Evolutionary conservation across 2,113 vertebrate species (phyloP).

Genomic region (Istiophorus platypterus): DNA sequence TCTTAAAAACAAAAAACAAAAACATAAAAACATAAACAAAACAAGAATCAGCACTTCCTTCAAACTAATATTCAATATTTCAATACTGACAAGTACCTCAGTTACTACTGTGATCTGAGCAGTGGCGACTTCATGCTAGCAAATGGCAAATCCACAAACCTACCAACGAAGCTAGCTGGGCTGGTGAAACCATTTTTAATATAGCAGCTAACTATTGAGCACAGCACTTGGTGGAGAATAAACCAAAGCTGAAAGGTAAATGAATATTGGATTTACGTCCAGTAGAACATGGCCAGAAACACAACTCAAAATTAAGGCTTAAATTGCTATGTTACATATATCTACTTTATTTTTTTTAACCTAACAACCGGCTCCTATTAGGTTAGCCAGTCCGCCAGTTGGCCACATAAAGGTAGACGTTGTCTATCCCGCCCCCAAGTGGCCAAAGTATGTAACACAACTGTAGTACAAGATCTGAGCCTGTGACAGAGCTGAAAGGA

Average conservation of each 20-base stretch:
- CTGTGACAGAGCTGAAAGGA: constrained; percentile 29
- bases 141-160: neutral
- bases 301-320: neutral
- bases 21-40: neutral
- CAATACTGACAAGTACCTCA: neutral
- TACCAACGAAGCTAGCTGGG: neutral
- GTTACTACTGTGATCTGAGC: too few relatives aligned
- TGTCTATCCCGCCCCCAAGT: constrained; percentile 17
- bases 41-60: neutral
- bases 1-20: neutral
- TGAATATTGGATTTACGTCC: neutral
- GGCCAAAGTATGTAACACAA: neutral
- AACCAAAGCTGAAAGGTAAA: neutral
- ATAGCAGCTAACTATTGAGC: neutral
- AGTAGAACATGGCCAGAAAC: neutral
- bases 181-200: neutral
- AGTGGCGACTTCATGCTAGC: too few relatives aligned
- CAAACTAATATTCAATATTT: neutral
- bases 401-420: too few relatives aligned
- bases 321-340: neutral
- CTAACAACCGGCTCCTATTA: neutral
- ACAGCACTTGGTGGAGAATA: neutral
- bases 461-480: neutral
- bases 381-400: neutral
- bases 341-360: neutral